Evolutionary conservation across 2,888 invertebrate species (phyloP).

Genomic region (Rotaria magnacalcarata): DNA sequence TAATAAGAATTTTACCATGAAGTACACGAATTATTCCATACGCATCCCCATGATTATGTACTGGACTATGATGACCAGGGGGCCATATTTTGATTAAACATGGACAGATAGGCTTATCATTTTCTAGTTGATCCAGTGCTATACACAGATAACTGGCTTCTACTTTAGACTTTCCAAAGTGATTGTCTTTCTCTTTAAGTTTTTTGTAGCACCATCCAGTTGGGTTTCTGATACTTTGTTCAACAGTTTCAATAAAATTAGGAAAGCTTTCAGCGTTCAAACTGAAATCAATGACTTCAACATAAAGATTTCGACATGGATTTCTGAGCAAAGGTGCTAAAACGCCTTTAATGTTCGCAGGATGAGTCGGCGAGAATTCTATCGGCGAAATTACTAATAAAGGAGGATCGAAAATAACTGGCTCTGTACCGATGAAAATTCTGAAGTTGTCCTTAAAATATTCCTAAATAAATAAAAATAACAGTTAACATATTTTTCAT

Average conservation of each 20-base stretch:
- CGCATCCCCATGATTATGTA: too few relatives aligned
- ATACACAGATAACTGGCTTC: too few relatives aligned
- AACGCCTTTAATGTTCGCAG: too few relatives aligned
- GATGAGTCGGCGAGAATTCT: too few relatives aligned
- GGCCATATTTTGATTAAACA: too few relatives aligned
- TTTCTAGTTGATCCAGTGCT: too few relatives aligned
- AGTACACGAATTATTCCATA: too few relatives aligned
- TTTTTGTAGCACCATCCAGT: not conserved
- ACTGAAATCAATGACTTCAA: not conserved
- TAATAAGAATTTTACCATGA: too few relatives aligned
- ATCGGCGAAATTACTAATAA: not conserved
- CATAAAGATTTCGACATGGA: not conserved
- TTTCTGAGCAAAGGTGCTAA: not conserved
- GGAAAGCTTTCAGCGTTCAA: not conserved
- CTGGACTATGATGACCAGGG: too few relatives aligned
- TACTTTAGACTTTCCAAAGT: too few relatives aligned
- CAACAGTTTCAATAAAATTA: not conserved
- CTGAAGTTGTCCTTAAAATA: not conserved
- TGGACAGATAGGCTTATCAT: too few relatives aligned
- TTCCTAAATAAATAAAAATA: not conserved
- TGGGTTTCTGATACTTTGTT: not conserved
- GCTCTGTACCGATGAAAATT: not conserved
- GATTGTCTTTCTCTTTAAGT: not conserved
- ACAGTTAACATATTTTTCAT: too few relatives aligned
- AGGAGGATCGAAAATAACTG: not conserved